Conservation (phyloP, 2,888 invertebrate species). For the Aromia moschata region DNA sequence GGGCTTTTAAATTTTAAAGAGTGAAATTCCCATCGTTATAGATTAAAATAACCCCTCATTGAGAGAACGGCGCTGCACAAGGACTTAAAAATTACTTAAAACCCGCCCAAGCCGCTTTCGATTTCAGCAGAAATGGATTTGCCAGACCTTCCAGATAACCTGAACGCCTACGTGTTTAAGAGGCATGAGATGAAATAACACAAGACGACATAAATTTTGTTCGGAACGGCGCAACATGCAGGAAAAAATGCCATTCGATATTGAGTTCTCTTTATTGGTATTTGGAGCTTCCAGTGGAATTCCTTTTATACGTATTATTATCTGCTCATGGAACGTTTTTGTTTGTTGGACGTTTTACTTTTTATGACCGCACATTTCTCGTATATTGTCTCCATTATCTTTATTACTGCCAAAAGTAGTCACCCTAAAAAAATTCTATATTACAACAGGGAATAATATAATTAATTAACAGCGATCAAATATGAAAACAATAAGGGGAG, state of each 20-base stretch:
- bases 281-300: background rate
- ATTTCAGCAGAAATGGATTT: background rate
- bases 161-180: background rate
- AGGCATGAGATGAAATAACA: background rate
- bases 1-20: no score
- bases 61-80: no score
- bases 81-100: background rate
- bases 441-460: no score
- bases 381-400: no score
- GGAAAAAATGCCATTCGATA: background rate
- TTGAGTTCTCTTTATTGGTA: slow-evolving; percentile 1
- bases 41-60: no score
- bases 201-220: background rate
- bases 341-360: background rate
- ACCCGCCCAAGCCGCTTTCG: background rate
- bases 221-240: background rate
- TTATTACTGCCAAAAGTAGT: no score
- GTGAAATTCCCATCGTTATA: no score
- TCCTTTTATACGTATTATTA: background rate
- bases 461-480: no score
- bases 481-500: no score
- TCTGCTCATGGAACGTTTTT: background rate
- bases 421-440: no score
- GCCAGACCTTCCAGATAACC: background rate
- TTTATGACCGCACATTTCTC: no score